Percentiles rank a stretch among this genome's conserved stretches.
Conservation (phyloP, 2,797 vertebrate genomes). For the Dendrocincla tyrannina region DNA sequence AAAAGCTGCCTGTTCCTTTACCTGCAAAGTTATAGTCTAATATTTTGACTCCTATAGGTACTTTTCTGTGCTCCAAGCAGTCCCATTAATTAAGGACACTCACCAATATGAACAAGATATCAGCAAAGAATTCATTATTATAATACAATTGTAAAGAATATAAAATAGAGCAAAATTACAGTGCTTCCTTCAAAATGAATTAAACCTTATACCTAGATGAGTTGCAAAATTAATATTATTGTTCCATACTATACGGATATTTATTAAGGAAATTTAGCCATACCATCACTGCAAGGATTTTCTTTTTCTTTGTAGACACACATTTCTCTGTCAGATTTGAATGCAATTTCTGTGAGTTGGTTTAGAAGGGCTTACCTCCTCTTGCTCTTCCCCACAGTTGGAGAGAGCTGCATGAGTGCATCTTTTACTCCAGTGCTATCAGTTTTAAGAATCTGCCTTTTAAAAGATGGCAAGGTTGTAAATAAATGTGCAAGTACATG, state of each 20-base stretch:
- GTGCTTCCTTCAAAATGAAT: not conserved
- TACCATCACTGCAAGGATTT: not conserved
- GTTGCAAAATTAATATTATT: not conserved
- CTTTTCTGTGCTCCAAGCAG: not conserved
- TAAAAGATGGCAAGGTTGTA: not conserved
- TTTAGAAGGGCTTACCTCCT: not conserved
- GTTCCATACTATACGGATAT: fast-evolving
- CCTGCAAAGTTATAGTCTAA: not conserved
- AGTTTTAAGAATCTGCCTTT: not conserved
- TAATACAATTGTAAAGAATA: not conserved
- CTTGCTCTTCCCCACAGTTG: not conserved
- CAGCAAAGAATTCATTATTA: not conserved
- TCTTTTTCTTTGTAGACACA: not conserved
- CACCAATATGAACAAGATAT: not conserved
- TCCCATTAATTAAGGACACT: not conserved
- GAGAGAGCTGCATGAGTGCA: not conserved
- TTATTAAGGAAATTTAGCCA: not conserved
- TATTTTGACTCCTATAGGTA: not conserved
- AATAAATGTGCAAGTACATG: not conserved
- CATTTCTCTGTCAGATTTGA: not conserved
- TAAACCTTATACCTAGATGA: not conserved
- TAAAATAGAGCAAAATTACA: not conserved
- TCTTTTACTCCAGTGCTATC: not conserved
- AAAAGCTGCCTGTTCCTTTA: not conserved
- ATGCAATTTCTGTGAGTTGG: not conserved